Conservation (phyloP, 2,797 vertebrate genomes). For the Nasua narica region DNA sequence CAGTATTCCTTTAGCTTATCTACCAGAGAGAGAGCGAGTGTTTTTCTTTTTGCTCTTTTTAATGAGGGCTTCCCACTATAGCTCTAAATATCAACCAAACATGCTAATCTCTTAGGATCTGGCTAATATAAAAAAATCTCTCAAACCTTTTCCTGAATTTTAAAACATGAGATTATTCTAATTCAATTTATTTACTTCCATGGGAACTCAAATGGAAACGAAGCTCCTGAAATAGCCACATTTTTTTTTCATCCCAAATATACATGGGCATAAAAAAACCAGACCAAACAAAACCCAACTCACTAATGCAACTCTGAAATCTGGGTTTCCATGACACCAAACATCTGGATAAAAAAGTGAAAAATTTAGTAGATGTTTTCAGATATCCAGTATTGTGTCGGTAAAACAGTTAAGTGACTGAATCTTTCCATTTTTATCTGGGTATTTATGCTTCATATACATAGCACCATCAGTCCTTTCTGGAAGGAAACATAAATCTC, state of each 20-base stretch:
- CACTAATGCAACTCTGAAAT: constrained; percentile 72
- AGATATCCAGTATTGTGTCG: constrained; percentile 58
- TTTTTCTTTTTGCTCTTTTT: constrained; percentile 37
- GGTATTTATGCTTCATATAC: neutral
- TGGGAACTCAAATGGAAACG: constrained; percentile 55
- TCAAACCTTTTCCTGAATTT: constrained; percentile 48
- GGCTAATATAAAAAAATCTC: constrained; percentile 40
- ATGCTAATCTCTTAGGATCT: constrained; percentile 37
- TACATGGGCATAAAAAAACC: constrained; percentile 82
- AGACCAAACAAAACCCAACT: constrained; percentile 77
- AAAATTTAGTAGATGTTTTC: constrained; percentile 62
- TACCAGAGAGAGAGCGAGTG: neutral
- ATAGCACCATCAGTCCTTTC: neutral
- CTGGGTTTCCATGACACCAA: constrained; percentile 68
- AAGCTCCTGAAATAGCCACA: constrained; percentile 79
- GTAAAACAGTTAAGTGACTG: constrained; percentile 56
- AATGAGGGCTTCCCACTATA: neutral
- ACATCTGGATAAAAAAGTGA: constrained; percentile 78
- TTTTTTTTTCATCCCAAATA: constrained; percentile 82
- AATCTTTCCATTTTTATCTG: constrained; percentile 37
- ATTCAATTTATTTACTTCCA: constrained; percentile 56
- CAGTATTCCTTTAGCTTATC: constrained; percentile 21
- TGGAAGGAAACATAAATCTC: constrained; percentile 28
- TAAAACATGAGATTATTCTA: constrained; percentile 42
- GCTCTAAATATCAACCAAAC: constrained; percentile 38